Evolutionary conservation across 2,888 invertebrate genomes (phyloP), one percentile per base, ranked within the genome.

Genomic region (Drosophila kuntzei): DNA sequence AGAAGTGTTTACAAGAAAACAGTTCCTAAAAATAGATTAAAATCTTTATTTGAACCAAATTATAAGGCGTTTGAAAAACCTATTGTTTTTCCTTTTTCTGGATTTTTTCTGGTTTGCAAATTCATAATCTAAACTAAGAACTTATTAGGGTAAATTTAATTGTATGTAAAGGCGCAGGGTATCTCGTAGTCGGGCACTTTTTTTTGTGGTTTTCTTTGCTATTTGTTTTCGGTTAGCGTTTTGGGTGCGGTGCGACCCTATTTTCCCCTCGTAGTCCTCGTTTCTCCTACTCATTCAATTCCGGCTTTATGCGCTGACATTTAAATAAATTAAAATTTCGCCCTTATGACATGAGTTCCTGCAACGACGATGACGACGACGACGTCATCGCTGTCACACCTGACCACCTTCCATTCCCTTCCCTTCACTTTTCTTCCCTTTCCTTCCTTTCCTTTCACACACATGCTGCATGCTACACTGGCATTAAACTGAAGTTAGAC

Each of bases 341-440:
- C 75, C 88, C 67, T 67, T 69, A 84, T 80, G 78, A 77, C 72
- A 67, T 65, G 69, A 51, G 70, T 62, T 74, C 71, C 71, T 84
- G 85, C 80, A 81, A 57, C 67, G 68, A 65, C 82, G 63, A 81
- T 9, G 14, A 11, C 75, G 84, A 61, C 83, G 71, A 84, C 79
- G 72, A 85, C 87, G 87, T 87, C 87, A 89, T 81, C 79, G 71
- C 67, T 64, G 89, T 80, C 83, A 88, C 89, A 80, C 89, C 79
- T 75, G 84, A 69, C 67, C 74, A 69, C 34, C 71, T 39, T 6
- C 14, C 20, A n/a, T 2, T 22, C 22, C 22, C 1, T 8, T 7
- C 3, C 16, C 27, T 16, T 11, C 49, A 7, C 46, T 18, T n/a
- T 32, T 16, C 8, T 20, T n/a, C 34, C 34, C 54, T 22, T 39